phyloP scores from a whole-genome alignment of 2,888 invertebrate genomes.

The Mimas tiliae region DNA sequence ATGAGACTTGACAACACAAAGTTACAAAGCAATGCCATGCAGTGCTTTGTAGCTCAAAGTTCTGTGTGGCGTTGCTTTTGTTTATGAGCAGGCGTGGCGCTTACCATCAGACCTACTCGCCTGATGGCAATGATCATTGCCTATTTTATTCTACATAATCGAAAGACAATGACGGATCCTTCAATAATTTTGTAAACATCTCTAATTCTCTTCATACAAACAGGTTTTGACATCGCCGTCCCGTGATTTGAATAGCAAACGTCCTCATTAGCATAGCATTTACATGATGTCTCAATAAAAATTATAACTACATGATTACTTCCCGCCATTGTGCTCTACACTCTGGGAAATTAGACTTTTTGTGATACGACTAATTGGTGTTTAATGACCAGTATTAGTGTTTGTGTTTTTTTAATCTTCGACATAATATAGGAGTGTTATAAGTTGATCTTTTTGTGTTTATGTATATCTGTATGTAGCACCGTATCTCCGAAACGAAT shows the following conservation, averaged over 20 bases:
- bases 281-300: slow-evolving; percentile 37
- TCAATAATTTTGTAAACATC: not conserved
- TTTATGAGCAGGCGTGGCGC: too few relatives aligned
- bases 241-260: slow-evolving; percentile 21
- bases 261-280: slow-evolving; percentile 37
- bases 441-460: too few relatives aligned
- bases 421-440: not conserved
- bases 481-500: too few relatives aligned
- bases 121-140: too few relatives aligned
- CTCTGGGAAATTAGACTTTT: slow-evolving; percentile 38
- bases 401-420: not conserved
- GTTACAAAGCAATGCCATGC: too few relatives aligned
- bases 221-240: not conserved
- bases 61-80: too few relatives aligned
- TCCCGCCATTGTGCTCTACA: slow-evolving; percentile 34
- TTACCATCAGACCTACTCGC: too few relatives aligned
- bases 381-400: not conserved
- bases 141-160: too few relatives aligned
- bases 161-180: too few relatives aligned
- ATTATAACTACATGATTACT: slow-evolving; percentile 42
- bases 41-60: too few relatives aligned
- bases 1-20: too few relatives aligned
- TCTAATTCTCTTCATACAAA: not conserved
- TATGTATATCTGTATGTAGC: too few relatives aligned
- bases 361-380: slow-evolving; percentile 3